Percentiles rank a stretch among this genome's conserved stretches.
Evolutionary conservation across 2,888 invertebrate genomes (phyloP).

Genomic region (Dicycla oo): DNA sequence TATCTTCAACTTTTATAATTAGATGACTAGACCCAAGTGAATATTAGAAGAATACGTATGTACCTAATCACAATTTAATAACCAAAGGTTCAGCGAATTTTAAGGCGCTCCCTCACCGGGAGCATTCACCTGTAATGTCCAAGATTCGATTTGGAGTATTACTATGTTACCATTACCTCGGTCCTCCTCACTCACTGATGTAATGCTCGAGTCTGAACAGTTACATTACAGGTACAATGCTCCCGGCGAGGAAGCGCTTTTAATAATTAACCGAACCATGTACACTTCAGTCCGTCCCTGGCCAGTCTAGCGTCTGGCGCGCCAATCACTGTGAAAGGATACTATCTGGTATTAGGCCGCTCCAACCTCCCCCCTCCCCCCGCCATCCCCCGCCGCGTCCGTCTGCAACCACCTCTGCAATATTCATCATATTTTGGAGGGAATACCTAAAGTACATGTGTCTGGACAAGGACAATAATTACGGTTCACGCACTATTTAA

Average conservation of each 20-base stretch:
- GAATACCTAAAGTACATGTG: slow-evolving; percentile 3
- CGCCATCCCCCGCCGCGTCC: not conserved
- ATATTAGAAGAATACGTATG: not conserved
- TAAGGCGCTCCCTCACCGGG: too few species aligned
- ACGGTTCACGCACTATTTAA: not conserved
- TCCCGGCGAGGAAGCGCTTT: not conserved
- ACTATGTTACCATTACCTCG: too few species aligned
- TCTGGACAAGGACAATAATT: not conserved
- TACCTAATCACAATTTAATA: too few species aligned
- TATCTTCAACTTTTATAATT: not conserved
- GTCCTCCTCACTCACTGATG: too few species aligned
- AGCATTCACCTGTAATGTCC: too few species aligned
- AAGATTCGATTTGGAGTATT: too few species aligned
- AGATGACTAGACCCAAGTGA: not conserved
- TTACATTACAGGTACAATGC: too few species aligned
- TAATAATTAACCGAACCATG: not conserved
- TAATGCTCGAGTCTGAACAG: too few species aligned
- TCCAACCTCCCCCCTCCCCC: too few species aligned
- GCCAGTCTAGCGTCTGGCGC: slow-evolving; percentile 46
- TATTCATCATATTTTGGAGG: slow-evolving; percentile 36
- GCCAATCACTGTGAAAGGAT: slow-evolving; percentile 64
- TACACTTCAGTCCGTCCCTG: slow-evolving; percentile 41
- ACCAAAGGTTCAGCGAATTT: too few species aligned
- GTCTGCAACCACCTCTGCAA: slow-evolving; percentile 25
- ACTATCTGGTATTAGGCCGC: slow-evolving; percentile 49